phyloP scores from a whole-genome alignment of 2,888 invertebrate genomes.

The Protodeltote pygarga region DNA sequence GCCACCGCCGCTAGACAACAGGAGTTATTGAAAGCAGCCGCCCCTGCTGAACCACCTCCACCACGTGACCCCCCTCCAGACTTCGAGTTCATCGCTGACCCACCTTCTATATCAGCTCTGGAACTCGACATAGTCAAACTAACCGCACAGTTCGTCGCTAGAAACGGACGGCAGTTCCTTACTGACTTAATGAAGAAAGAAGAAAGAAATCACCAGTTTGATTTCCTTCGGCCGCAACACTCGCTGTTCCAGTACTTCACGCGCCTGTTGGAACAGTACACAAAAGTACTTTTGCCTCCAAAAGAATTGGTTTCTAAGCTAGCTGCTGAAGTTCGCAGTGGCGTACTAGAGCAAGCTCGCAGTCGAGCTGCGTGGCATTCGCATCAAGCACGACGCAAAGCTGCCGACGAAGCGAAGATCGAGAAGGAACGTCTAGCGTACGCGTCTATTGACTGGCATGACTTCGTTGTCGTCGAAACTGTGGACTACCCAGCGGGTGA shows the following conservation, averaged over 20 bases:
- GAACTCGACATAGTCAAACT: constrained; percentile 99
- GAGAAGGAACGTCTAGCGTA: constrained; percentile 98
- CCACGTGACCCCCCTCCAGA: constrained; percentile 97
- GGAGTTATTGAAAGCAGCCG: constrained; percentile 94
- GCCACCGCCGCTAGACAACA: constrained; percentile 95
- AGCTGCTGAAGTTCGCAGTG: constrained; percentile 91
- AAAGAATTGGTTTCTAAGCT: constrained; percentile 95
- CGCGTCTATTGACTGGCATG: constrained; percentile 99
- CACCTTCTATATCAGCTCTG: constrained; percentile 98
- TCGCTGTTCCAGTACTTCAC: constrained; percentile 99
- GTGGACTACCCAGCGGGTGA: constrained; percentile 99
- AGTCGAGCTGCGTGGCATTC: constrained; percentile 98
- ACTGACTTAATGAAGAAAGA: constrained; percentile 99
- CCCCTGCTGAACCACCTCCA: constrained; percentile 94
- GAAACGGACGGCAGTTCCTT: constrained; percentile 98
- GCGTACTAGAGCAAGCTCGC: constrained; percentile 94
- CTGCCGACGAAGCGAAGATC: constrained; percentile 97
- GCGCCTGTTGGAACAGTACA: constrained; percentile 98
- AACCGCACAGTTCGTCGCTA: constrained; percentile 99
- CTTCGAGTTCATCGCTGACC: constrained; percentile 98
- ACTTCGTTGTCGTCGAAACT: constrained; percentile 99
- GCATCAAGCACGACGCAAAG: constrained; percentile 96
- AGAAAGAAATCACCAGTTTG: constrained; percentile 99
- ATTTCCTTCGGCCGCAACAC: constrained; percentile 99
- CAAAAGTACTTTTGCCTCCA: constrained; percentile 98